Base-by-base conservation (phyloP, 2,113 vertebrate genomes). In the Prionailurus viverrinus region DNA sequence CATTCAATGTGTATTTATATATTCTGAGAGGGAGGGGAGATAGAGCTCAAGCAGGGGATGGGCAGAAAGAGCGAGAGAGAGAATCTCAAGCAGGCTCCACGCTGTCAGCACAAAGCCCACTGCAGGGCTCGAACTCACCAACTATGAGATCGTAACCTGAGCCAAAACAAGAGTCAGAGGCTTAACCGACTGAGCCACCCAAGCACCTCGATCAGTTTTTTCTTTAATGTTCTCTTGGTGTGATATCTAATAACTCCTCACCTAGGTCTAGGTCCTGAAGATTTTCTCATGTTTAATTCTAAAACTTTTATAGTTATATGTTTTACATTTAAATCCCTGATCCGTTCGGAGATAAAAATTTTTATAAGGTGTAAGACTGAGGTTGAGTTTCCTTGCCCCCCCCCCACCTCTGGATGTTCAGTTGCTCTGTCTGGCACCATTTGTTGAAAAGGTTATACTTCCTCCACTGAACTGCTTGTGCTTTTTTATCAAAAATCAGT, bases 161-260 rank as follows among this genome's bases (percentile, higher is more conserved):
- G 21, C 58, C 7, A 61, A 61, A 61, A 23, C 58, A 61, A 61
- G 51, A 51, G 21, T 8, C 55, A 58, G 55, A 58, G 55, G 21
- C 58, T 61, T 61, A 61, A 61, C 58, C 7, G 2, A 61, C 58
- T 3, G 58, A 58, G 18, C 18, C 18, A 58, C 18, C 6, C 5
- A 58, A 18, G 55, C 55, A 58, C 55, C 18, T 58, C 55, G 1
- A 63, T n/a, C 12, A 5, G 74, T 65, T 83, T 82, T 65, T 71
- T 45, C 53, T 31, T 90, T 80, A 73, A 53, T 36, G 15, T 55
- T 90, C 73, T 85, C 16, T 63, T 53, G n/a, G 63, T 85, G 29
- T 90, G 79, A 80, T 85, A 31, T 53, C 51, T 85, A 96, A 90
- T 63, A 94, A 53, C 53, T 84, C 86, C 85, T 90, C 53, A 71